Evolutionary conservation across 1,140 invertebrate species (phyloP).

Genomic region (Bradynema listronoti): DNA sequence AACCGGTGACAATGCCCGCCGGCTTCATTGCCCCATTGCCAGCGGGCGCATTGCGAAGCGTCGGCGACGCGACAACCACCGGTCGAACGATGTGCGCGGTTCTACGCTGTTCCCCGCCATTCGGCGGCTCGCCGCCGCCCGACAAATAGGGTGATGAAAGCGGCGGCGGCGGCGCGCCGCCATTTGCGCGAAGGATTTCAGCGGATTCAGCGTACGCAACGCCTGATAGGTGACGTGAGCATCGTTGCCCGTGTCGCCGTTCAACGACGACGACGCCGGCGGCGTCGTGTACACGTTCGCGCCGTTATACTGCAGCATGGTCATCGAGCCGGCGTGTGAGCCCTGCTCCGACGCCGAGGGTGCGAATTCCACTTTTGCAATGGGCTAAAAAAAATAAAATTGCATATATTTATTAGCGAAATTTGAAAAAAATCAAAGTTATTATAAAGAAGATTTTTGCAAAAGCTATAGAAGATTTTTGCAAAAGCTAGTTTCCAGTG

Average conservation of each 20-base stretch:
- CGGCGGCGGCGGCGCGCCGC: slow-evolving; percentile 16
- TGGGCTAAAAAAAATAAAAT: slow-evolving; percentile 25
- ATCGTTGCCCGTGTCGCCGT: neutral
- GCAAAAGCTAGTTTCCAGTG: too few species aligned
- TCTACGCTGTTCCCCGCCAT: slow-evolving; percentile 7
- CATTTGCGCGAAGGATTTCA: slow-evolving; percentile 35
- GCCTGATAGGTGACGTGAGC: slow-evolving; percentile 36
- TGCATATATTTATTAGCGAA: too few species aligned
- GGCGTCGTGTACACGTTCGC: too few species aligned
- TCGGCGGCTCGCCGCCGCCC: slow-evolving; percentile 1
- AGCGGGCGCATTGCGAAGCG: slow-evolving; percentile 12
- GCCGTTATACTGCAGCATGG: slow-evolving; percentile 24
- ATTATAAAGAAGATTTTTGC: neutral
- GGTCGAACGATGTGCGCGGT: slow-evolving; percentile 37
- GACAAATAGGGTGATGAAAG: too few species aligned
- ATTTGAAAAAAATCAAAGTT: neutral
- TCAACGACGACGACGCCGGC: too few species aligned
- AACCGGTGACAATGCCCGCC: slow-evolving; percentile 7
- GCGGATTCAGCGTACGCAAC: slow-evolving; percentile 26
- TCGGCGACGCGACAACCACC: slow-evolving; percentile 39
- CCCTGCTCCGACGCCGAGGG: slow-evolving; percentile 19
- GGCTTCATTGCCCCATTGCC: too few species aligned
- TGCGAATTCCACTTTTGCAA: slow-evolving; percentile 35
- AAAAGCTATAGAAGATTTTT: neutral
- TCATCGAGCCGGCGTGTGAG: slow-evolving; percentile 27